Evolutionary conservation across 2,113 vertebrate genomes (phyloP), one percentile per base, ranked within the genome.

Genomic region (Bos taurus): DNA sequence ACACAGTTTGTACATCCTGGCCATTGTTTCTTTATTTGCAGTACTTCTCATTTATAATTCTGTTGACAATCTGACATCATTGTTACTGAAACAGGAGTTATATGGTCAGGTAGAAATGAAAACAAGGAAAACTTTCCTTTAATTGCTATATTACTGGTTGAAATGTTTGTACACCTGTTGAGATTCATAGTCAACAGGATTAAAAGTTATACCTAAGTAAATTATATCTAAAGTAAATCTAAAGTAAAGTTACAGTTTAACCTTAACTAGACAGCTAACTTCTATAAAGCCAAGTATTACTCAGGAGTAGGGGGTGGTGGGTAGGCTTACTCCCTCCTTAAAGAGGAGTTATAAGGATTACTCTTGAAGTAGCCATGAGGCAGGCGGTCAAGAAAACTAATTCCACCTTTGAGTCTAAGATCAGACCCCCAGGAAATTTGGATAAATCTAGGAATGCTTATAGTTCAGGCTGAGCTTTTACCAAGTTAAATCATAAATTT

Each of bases 151-250:
- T 74, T 95, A 82, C 54, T 77, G 54, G 21, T 21, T 88, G 36
- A 94, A 96, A 84, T 93, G 67, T 97, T 98, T 98, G 71, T 62
- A 93, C 85, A 97, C 60, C 97, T 98, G 91, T 92, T 71, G 54
- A 95, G 62, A 88, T 82, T 81, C 95, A 50, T 52, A 92, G 64
- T 97, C 54, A 91, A 26, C n/a, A 40, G 46, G 40, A 67, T 71
- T 90, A 46, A 87, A 93, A 71, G 56, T 60, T 95, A 78, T 60
- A 6, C 82, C n/a, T 94, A 50, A 96, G 30, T 93, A 95, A 87
- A 62, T 57, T 92, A 80, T 40, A 40, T 91, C 77, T 95, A 84
- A 94, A 94, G 57, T 81, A 93, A 95, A 96, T 91, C 77, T 95
- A 84, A 94, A 94, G 57, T 81, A 93, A 95, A 96, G 87, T 97